These are phyloP conservation scores for Lepus europaeus DNA, from an alignment of 2,113 vertebrate species.

Conservation along the genomic window DNA sequence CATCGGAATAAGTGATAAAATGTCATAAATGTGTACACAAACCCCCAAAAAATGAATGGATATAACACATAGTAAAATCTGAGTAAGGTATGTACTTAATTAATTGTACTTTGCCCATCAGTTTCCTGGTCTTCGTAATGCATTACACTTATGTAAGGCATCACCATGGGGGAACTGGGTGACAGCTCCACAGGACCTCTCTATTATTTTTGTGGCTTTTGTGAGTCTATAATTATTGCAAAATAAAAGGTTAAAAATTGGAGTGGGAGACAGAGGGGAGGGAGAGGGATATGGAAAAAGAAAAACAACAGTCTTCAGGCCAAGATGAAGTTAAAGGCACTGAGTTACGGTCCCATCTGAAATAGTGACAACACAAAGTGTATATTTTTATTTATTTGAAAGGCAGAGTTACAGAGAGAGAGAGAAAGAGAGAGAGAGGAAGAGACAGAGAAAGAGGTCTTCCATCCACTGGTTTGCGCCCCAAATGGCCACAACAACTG, in stretches of 20 bases:
- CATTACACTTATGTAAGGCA: background rate
- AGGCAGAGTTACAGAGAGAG: no score
- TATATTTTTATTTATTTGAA: no score
- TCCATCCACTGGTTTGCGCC: no score
- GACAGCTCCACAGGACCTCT: background rate
- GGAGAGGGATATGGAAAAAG: background rate
- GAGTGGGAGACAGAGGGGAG: background rate
- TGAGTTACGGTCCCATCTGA: background rate
- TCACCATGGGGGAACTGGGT: background rate
- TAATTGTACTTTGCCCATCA: background rate
- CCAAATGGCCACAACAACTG: no score
- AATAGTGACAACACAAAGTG: background rate
- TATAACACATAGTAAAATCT: background rate
- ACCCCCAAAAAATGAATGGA: background rate
- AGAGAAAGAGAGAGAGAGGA: no score
- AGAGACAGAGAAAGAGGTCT: no score
- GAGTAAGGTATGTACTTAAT: background rate
- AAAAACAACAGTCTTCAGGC: background rate
- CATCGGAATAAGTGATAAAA: background rate
- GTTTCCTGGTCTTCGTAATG: background rate
- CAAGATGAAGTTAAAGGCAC: background rate
- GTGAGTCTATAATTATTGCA: background rate
- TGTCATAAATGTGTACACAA: background rate
- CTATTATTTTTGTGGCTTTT: slow-evolving; percentile 30
- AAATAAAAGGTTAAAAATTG: background rate